Base-by-base conservation (phyloP, 2,797 vertebrate genomes). In the Falco naumanni region DNA sequence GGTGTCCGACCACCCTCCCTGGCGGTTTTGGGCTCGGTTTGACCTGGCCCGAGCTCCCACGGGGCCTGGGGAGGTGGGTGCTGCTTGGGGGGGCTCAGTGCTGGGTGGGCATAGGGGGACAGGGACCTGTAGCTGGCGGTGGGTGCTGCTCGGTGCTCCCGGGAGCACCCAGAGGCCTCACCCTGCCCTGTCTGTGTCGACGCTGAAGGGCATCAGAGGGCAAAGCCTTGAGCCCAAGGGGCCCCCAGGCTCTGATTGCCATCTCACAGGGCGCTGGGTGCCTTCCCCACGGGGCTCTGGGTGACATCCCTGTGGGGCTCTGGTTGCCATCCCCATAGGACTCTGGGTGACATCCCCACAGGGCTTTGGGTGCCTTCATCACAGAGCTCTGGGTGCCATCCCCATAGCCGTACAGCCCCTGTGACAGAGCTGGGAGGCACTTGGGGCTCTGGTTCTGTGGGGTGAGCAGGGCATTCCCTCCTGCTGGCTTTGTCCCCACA, bases 371-470 rank as follows among this genome's bases (percentile, higher is more conserved):
- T 45, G 37, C 1, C 15, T 8, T 37, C 37, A 37, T 37, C 37
- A 37, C 37, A 37, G 19, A 3, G 6, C 7, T 16, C 4, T 16
- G 59, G 65, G n/a, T 60, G n/a, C 41, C 78, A 29, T 6, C 72
- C 41, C 37, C 37, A 16, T 5, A 34, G 11, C 34, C 61, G 24
- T 10, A 1, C 28, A 26, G 13, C 61, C 69, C 13, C 26, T 39
- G n/a, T 31, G 71, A 31, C 2, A 1, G 5, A 11, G 0, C 41
- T 10, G 21, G 20, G 18, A 5, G n/a, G 0, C 0, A 1, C 78
- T 25, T 31, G 0, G 45, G 6, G 34, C 41, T 69, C n/a, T 8
- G 11, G 0, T 64, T 47, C 60, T 16, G 7, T 0, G 41, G n/a
- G 21, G 10, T 13, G 16, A 43, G 0, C 0, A 0, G 6, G 5